Percentiles rank a stretch among this genome's conserved stretches.
These are phyloP conservation scores for Sebastes paucispinis DNA, from an alignment of 2,797 vertebrate genomes.

Conservation along the genomic window DNA sequence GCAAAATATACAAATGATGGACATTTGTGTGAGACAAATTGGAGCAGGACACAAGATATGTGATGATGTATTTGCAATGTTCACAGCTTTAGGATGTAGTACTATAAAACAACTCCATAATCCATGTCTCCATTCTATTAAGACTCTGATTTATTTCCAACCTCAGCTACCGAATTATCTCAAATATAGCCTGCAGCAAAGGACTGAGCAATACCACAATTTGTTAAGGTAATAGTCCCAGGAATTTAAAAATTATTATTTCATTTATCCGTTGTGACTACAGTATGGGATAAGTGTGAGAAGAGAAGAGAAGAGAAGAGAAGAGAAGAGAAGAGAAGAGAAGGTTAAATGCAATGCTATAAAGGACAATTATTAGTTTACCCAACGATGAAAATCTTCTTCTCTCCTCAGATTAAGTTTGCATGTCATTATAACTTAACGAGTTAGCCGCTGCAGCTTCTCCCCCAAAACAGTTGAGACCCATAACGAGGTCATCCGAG, in stretches of 20 bases:
- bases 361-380: slow-evolving; percentile 19
- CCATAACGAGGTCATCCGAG: slow-evolving; percentile 49
- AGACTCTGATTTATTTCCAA: slow-evolving; percentile 24
- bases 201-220: slow-evolving; percentile 36
- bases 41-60: background rate
- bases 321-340: slow-evolving; percentile 8
- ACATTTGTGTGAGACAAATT: background rate
- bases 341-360: slow-evolving; percentile 2
- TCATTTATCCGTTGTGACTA: slow-evolving; percentile 10
- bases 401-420: slow-evolving; percentile 38
- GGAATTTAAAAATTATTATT: slow-evolving; percentile 20
- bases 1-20: background rate
- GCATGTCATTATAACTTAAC: slow-evolving; percentile 39
- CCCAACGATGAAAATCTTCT: background rate
- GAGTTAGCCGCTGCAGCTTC: slow-evolving; percentile 4
- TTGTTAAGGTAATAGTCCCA: slow-evolving; percentile 44
- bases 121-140: slow-evolving; percentile 10
- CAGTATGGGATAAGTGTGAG: background rate
- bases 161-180: slow-evolving; percentile 25
- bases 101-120: background rate
- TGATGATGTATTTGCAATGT: slow-evolving; percentile 1
- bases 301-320: background rate
- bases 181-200: slow-evolving; percentile 45
- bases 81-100: background rate
- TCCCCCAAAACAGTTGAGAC: slow-evolving; percentile 35